Base-by-base conservation (phyloP, 2,888 invertebrate genomes). In the Tetropium fuscum region DNA sequence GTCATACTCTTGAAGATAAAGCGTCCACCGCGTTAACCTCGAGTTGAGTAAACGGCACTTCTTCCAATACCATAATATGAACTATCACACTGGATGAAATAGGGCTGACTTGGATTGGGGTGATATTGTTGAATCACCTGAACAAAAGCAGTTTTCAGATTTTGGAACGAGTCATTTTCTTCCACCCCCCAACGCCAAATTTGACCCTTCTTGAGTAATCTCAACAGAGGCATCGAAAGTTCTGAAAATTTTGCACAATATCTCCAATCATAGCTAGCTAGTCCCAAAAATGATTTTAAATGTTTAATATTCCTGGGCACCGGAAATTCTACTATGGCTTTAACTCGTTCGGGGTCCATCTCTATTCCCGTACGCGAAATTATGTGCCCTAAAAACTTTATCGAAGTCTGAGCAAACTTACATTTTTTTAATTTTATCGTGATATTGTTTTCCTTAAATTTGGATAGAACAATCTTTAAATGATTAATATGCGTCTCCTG, bases 291-390 rank as follows among this genome's bases (percentile, higher is more conserved):
- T 8, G 45, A 30, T 34, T 32, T 34, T 20, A 60, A 16, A 7
- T 57, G 16, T 32, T 44, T 57, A 8, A 61, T 10, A 53, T 57
- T 61, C 10, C 34, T 20, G 1, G 60, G 53, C 7, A 16, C 11
- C 7, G 34, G 57, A 53, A 61, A 61, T 0, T 61, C 22, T n/a
- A n/a, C 4, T 10, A 61, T 61, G 7, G 53, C 51, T 8, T 7
- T 8, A 3, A 57, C 10, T 13, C 57, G 44, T 13, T 25, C 25
- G 1, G 53, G 40, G 22, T 56, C 56, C 18, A 51, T 55, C 11
- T 7, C 30, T n/a, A 51, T 51, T 1, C 60, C 45, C 0, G 43
- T 18, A 1, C 43, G 8, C 3, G 53, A 20, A 2, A 53, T 10
- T 3, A 51, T 45, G 19, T 58, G 53, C 1, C 58, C 58, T 6